These are phyloP conservation scores for Drosophila putrida DNA, from an alignment of 2,888 invertebrate genomes.

Conservation along the genomic window DNA sequence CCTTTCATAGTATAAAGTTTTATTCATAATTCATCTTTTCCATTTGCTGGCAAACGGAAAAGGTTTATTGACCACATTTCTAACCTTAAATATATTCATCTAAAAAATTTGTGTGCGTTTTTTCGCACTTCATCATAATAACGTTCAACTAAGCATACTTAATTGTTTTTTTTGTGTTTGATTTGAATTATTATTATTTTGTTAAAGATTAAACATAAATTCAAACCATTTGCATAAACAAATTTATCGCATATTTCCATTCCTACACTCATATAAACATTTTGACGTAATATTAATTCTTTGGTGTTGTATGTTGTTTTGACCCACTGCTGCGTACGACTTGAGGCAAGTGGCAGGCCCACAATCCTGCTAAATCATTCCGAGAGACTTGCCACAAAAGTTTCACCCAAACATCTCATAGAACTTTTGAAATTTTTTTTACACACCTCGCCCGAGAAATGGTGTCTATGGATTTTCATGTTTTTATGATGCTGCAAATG, in stretches of 20 bases:
- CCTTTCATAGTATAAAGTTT: too few species aligned
- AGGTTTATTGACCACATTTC: neutral
- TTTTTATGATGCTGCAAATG: conserved; percentile 69
- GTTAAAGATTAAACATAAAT: conserved; percentile 36
- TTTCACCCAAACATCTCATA: neutral
- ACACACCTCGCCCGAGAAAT: conserved; percentile 22
- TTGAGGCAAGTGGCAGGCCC: conserved; percentile 62
- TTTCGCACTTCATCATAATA: conserved; percentile 18
- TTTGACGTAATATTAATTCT: conserved; percentile 58
- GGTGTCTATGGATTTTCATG: conserved; percentile 26
- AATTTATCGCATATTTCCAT: conserved; percentile 49
- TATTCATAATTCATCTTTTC: too few species aligned
- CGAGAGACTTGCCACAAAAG: conserved; percentile 7
- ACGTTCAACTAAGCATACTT: conserved; percentile 7
- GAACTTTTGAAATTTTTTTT: conserved; percentile 1
- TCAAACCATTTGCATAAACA: conserved; percentile 55
- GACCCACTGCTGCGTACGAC: conserved; percentile 57
- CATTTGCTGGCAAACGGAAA: neutral
- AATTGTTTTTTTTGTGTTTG: conserved; percentile 10
- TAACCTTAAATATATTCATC: neutral
- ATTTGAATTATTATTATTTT: conserved; percentile 28
- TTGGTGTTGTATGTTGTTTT: conserved; percentile 35
- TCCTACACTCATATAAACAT: conserved; percentile 63
- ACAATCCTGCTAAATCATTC: conserved; percentile 11
- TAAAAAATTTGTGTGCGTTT: neutral